Conservation (phyloP, 2,113 vertebrate genomes). For the Heteronetta atricapilla region DNA sequence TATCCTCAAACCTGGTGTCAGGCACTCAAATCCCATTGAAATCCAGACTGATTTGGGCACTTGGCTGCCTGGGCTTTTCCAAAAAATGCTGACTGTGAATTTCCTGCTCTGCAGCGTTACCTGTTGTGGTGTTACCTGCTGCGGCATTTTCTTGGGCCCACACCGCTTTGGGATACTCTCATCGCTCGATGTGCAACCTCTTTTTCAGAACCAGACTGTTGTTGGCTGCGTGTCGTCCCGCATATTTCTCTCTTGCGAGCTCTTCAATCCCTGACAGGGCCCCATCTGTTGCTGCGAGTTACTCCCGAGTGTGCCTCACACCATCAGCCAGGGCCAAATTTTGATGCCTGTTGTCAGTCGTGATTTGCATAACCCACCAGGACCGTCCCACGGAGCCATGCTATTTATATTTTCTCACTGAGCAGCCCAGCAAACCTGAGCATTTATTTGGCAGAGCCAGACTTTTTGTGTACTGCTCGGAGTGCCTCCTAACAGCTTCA, state of each 20-base stretch:
- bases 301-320: neutral
- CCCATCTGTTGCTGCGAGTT: neutral
- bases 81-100: too few relatives aligned
- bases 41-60: neutral
- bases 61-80: neutral
- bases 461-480: accelerated
- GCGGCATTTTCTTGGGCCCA: neutral
- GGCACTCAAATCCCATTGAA: neutral
- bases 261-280: neutral
- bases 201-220: too few relatives aligned
- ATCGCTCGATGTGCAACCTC: neutral
- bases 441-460: neutral
- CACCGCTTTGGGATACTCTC: neutral
- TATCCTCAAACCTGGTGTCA: neutral
- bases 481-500: neutral
- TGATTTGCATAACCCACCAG: neutral
- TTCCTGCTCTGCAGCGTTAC: too few relatives aligned
- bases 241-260: neutral
- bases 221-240: accelerated
- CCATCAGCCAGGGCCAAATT: neutral
- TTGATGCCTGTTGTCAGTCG: neutral
- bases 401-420: neutral
- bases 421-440: neutral
- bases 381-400: neutral
- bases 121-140: too few relatives aligned